Percentiles rank a stretch among this genome's conserved stretches.
phyloP scores from a whole-genome alignment of 2,113 vertebrate genomes.

The Camelus bactrianus region DNA sequence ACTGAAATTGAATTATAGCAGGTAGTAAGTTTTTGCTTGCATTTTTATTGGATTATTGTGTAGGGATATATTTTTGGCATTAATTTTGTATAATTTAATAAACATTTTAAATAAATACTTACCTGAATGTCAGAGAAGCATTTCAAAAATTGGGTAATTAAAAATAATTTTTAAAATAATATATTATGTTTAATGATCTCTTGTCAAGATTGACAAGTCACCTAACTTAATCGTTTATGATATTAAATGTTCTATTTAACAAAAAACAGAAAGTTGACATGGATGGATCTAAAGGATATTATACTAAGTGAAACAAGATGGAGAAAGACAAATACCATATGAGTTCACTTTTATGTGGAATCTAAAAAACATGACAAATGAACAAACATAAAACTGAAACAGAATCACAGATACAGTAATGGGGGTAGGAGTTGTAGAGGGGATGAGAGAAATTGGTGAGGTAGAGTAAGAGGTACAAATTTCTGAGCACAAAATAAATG shows the following conservation, averaged over 20 bases:
- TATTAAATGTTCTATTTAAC: neutral
- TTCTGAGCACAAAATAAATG: neutral
- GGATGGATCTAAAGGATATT: neutral
- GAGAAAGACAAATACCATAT: neutral
- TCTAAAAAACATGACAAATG: neutral
- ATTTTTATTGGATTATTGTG: neutral
- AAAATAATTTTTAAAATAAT: neutral
- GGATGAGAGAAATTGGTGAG: neutral
- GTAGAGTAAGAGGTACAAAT: neutral
- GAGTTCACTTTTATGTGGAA: neutral
- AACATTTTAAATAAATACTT: neutral
- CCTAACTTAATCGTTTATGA: conserved; percentile 7
- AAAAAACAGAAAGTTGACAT: neutral
- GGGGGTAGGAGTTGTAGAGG: neutral
- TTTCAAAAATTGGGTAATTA: neutral
- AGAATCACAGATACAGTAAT: neutral
- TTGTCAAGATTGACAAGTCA: neutral
- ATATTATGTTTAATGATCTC: neutral
- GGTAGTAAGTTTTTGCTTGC: neutral
- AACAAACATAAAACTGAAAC: neutral
- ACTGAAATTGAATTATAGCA: neutral
- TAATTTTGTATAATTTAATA: neutral
- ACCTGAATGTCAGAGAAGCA: neutral
- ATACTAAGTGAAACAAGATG: neutral
- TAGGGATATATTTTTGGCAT: neutral